Evolutionary conservation across 2,113 vertebrate genomes (phyloP), one percentile per base, ranked within the genome.

Genomic region (Nanorana parkeri): DNA sequence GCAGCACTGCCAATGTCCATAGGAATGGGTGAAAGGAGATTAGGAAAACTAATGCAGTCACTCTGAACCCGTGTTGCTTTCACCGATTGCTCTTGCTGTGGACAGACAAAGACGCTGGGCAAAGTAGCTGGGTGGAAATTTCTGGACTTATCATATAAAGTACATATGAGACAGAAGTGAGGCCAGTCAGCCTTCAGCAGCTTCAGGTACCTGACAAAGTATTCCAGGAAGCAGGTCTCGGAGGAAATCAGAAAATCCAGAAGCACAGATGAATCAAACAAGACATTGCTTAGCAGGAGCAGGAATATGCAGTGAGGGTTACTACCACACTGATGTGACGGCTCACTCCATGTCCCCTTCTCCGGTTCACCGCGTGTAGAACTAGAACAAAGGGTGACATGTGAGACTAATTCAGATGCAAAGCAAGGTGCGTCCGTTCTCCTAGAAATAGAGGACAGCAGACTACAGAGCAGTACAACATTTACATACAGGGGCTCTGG

Each of bases 191-290:
- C 87, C n/a, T 83, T 58, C 1, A 99, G 89, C 17, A 94, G 90
- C 84, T 96, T 97, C 51, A 99, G 90, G 86, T 98, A 99, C 7
- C 90, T 93, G 26, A 99, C 95, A 23, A 96, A 90, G 86, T 98
- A 99, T 83, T 98, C 96, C 81, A 99, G 87, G 63, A 99, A 99
- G 84, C 97, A 98, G 81, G 98, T 98, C 88, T 99, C 98, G 0
- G 94, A 88, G 8, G 97, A 98, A 88, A 99, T 99, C 80, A 99
- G 89, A 85, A 99, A 98, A 87, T 99, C 98, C 0, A 99, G 90
- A 10, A 99, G 95, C 66, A 97, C 90, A 32, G 93, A 93, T 78
- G 94, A 90, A 89, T 99, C 96, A 63, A 97, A 98, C 0, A 90
- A 91, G 3, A 98, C 63, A 81, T 90, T 96, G 84, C 88, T 92